Conservation (phyloP, 2,888 invertebrate species). For the Morpho achilles region DNA sequence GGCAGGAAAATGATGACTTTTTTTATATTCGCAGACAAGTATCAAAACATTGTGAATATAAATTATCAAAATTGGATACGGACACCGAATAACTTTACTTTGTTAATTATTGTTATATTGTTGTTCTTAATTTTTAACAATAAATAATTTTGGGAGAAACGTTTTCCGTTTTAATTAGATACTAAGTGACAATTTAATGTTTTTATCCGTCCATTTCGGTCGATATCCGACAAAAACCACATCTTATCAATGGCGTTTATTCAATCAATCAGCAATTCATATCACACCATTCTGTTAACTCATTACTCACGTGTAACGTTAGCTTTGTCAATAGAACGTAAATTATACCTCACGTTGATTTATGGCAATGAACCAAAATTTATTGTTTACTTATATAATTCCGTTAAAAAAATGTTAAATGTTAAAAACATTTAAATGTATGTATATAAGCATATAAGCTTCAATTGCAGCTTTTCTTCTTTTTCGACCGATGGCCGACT, state of each 20-base stretch:
- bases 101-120: too few relatives aligned
- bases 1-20: too few relatives aligned
- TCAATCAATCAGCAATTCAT: neutral
- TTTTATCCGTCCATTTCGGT: conserved; percentile 3
- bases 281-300: neutral
- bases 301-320: neutral
- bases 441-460: too few relatives aligned
- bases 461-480: too few relatives aligned
- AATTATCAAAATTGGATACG: too few relatives aligned
- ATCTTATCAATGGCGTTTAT: conserved; percentile 3
- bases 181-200: neutral
- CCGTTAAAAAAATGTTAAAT: too few relatives aligned
- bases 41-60: too few relatives aligned
- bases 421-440: too few relatives aligned
- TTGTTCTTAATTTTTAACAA: too few relatives aligned
- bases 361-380: neutral
- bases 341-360: conserved; percentile 3
- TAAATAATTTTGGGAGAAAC: neutral
- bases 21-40: too few relatives aligned
- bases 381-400: neutral
- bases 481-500: too few relatives aligned
- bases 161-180: conserved; percentile 8
- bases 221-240: neutral
- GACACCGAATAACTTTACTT: too few relatives aligned
- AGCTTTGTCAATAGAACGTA: neutral